Conservation (phyloP, 92 coral and sea anemone genomes). For the Scolanthus callimorphus region DNA sequence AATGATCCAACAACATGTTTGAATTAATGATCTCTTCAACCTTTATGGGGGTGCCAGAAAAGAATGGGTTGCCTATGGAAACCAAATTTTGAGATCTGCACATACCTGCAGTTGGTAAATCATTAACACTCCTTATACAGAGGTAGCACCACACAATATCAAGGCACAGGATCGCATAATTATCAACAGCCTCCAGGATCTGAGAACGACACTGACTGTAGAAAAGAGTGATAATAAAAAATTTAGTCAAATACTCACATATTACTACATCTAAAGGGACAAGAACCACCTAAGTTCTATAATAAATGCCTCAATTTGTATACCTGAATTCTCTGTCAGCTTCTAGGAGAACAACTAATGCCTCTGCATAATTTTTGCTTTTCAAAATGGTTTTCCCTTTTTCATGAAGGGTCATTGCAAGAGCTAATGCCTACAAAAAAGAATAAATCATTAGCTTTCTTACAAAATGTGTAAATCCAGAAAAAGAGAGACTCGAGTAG, state of each 20-base stretch:
- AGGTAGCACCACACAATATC: slow-evolving; percentile 96
- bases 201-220: slow-evolving; percentile 85
- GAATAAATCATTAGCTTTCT: too few species aligned
- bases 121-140: slow-evolving; percentile 77
- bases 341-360: slow-evolving; percentile 74
- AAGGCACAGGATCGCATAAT: slow-evolving; percentile 90
- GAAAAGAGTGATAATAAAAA: neutral
- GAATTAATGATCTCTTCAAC: too few species aligned
- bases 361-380: slow-evolving; percentile 72
- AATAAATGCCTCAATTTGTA: neutral
- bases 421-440: slow-evolving; percentile 57
- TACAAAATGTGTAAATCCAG: too few species aligned
- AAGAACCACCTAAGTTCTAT: too few species aligned
- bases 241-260: neutral
- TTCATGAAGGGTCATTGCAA: slow-evolving; percentile 89
- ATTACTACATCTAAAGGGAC: too few species aligned
- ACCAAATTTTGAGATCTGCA: too few species aligned
- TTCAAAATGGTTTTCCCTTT: slow-evolving; percentile 69
- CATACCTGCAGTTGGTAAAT: slow-evolving; percentile 92
- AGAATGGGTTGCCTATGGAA: too few species aligned
- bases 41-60: too few species aligned
- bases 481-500: too few species aligned
- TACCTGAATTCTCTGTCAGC: slow-evolving; percentile 93
- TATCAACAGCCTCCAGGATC: slow-evolving; percentile 86
- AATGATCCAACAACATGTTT: too few species aligned